Evolutionary conservation across 2,113 vertebrate genomes (phyloP), one percentile per base, ranked within the genome.

Genomic region (Emydura subglobosa): DNA sequence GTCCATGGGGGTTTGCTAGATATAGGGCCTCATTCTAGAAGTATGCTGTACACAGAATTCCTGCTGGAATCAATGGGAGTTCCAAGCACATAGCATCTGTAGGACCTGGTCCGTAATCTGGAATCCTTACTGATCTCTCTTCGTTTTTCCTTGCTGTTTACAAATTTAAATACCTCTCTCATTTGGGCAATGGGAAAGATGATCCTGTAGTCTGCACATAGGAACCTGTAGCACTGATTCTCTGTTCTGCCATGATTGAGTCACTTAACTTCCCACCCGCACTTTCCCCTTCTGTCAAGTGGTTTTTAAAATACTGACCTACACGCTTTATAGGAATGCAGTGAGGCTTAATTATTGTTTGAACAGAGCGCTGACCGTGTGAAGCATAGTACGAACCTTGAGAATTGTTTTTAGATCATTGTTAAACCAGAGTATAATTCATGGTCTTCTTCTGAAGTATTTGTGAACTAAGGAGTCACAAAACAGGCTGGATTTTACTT

Each of bases 241-340:
- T 14, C 24, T 27, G 22, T 14, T 31, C 27, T 78, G 55, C 83
- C 42, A 12, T 13, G 3, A 2, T 51, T 42, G 49, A 29, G 72
- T 65, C 47, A 0, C 31, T 24, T 50, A 74, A n/a, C 49, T 54
- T 72, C 86, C 7, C 29, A 0, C 14, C 83, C 50, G 6, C 0
- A 0, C 76, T 24, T 57, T 90, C 65, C 50, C 24, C 49, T 94
- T 90, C 68, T 65, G 50, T 14, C 0, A 1, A 51, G 34, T 10
- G n/a, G 54, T 27, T 65, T 50, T 27, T 65, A 83, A 90, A 83
- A 51, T 3, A 24, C 50, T 0, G 0, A 22, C 83, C 27, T 24
- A 27, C 39, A 49, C 39, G 50, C 84, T 87, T 54, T 54, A 4
- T 34, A 31, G 81, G 53, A 59, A 7, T 2, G 12, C 47, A 2